Evolutionary conservation across 1,140 invertebrate species (phyloP).

Genomic region (Apis florea): DNA sequence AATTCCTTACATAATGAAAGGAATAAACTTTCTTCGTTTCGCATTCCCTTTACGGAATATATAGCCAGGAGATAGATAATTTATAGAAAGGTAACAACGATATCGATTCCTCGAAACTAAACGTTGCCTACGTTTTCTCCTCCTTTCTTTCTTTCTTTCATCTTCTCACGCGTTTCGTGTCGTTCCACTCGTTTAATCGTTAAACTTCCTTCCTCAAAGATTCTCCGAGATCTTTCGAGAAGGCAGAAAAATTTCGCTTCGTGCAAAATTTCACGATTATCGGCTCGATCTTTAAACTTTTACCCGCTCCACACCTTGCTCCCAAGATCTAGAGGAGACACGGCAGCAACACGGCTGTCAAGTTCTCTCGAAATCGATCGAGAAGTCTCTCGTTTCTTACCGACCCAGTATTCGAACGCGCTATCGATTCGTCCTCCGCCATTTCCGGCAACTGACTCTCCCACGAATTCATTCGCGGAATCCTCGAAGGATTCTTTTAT

Average conservation of each 20-base stretch:
- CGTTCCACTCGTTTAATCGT: too few relatives aligned
- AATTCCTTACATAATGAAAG: conserved; percentile 2
- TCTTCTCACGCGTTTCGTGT: not conserved
- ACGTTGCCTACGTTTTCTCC: not conserved
- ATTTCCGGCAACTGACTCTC: conserved; percentile 56
- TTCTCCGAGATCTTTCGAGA: not conserved
- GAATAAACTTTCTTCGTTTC: not conserved
- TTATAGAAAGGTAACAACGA: not conserved
- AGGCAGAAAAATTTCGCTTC: not conserved
- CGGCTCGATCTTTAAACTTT: not conserved
- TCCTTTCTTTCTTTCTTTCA: too few relatives aligned
- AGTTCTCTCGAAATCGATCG: conserved; percentile 39
- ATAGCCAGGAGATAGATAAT: not conserved
- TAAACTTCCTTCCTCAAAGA: not conserved
- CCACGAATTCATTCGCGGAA: conserved; percentile 55
- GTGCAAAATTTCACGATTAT: not conserved
- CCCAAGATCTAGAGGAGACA: not conserved
- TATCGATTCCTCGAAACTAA: conserved; percentile 6
- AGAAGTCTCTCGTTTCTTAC: conserved; percentile 51
- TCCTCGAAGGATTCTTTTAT: conserved; percentile 36
- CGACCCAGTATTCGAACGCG: conserved; percentile 51
- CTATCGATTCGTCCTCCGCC: conserved; percentile 57
- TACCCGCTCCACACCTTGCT: too few relatives aligned
- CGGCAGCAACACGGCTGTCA: conserved; percentile 17
- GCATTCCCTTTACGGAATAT: conserved; percentile 4